phyloP scores from a whole-genome alignment of 1,140 invertebrate species.

The Drosophila auraria region DNA sequence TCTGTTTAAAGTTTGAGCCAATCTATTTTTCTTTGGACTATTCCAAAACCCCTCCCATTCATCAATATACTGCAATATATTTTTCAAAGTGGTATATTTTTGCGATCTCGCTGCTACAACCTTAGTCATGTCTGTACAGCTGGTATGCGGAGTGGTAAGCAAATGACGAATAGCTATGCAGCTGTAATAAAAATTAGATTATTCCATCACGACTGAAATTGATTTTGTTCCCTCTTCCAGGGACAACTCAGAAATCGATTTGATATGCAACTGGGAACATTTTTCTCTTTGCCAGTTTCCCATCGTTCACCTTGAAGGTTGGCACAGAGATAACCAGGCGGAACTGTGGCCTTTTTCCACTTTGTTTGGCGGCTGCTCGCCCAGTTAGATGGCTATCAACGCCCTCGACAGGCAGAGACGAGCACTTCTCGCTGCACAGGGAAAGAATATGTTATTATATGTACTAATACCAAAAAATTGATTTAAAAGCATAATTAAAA shows the following conservation, averaged over 20 bases:
- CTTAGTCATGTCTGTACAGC: not conserved
- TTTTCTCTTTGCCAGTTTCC: constrained; percentile 9
- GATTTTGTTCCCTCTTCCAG: constrained; percentile 17
- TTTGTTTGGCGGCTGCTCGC: constrained; percentile 37
- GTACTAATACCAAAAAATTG: not conserved
- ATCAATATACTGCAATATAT: not conserved
- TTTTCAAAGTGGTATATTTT: not conserved
- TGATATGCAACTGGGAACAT: constrained; percentile 8
- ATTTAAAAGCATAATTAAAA: not conserved
- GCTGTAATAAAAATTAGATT: constrained; percentile 49
- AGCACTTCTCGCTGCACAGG: constrained; percentile 4
- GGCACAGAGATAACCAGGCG: constrained; percentile 33
- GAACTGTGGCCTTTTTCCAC: constrained; percentile 49
- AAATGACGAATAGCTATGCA: constrained; percentile 50
- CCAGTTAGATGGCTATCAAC: constrained; percentile 42
- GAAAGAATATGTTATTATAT: not conserved
- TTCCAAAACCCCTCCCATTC: too few relatives aligned
- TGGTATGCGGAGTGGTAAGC: constrained; percentile 3
- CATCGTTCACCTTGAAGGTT: constrained; percentile 25
- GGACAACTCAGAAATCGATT: constrained; percentile 24
- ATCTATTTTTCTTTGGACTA: too few relatives aligned
- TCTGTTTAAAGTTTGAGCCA: too few relatives aligned
- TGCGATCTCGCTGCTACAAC: not conserved
- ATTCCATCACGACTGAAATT: constrained; percentile 34
- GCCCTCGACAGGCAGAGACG: constrained; percentile 21